A percentile compares a stretch with the other conserved stretches of the same genome.
Evolutionary conservation across 2,797 vertebrate species (phyloP).

Genomic region (Molossus alvarezi): DNA sequence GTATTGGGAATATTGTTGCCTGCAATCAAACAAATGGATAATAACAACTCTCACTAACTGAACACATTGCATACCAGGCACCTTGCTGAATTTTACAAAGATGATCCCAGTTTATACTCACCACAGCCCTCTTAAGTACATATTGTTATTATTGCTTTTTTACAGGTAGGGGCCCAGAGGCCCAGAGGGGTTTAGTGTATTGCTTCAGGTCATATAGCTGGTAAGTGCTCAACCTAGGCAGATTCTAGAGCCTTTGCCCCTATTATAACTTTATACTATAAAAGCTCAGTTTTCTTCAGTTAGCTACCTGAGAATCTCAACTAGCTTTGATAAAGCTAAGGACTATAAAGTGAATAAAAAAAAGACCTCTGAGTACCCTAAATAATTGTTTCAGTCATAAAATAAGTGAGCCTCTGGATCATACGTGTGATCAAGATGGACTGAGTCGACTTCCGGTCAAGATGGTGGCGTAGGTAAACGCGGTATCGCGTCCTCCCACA

Average conservation of each 20-base stretch:
- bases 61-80: no score
- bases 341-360: no score
- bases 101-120: not conserved
- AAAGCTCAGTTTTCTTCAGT: not conserved
- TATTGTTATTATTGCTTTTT: not conserved
- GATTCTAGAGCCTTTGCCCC: not conserved
- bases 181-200: not conserved
- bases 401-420: no score
- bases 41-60: not conserved
- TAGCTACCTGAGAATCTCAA: no score
- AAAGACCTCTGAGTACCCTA: no score
- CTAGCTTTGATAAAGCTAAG: no score
- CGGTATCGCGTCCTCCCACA: no score
- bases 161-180: not conserved
- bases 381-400: no score
- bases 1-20: not conserved
- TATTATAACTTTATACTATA: not conserved
- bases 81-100: not conserved
- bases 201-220: not conserved
- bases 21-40: not conserved
- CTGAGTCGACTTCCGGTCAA: no score
- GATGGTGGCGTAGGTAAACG: no score
- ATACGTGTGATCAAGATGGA: not conserved
- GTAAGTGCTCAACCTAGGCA: not conserved
- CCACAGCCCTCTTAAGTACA: not conserved